These are phyloP conservation scores for Lipophrys pholis DNA, from an alignment of 2,113 vertebrate genomes.

Conservation along the genomic window DNA sequence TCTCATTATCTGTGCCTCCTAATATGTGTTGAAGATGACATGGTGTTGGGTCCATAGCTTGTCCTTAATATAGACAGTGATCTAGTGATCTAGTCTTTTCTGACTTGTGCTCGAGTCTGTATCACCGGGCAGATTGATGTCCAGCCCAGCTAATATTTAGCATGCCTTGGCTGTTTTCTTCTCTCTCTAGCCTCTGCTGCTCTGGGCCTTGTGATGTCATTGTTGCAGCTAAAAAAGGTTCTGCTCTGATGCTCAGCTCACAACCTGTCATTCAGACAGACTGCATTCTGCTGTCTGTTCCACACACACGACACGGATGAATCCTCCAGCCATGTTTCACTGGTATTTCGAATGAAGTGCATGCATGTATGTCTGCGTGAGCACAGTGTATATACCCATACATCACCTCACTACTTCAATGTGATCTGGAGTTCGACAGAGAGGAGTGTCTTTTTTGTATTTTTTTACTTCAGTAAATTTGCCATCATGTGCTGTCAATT, in stretches of 20 bases:
- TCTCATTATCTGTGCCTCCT: background rate
- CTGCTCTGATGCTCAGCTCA: conserved; percentile 37
- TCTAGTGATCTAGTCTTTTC: conserved; percentile 53
- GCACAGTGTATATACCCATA: background rate
- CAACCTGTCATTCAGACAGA: conserved; percentile 43
- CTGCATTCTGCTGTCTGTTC: conserved; percentile 36
- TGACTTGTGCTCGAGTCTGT: conserved; percentile 52
- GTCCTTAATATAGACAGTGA: conserved; percentile 70
- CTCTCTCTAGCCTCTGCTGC: conserved; percentile 53
- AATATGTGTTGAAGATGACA: conserved; percentile 39
- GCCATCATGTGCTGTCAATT: conserved; percentile 47
- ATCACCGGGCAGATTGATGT: conserved; percentile 69
- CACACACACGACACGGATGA: conserved; percentile 13
- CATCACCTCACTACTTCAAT: conserved; percentile 41
- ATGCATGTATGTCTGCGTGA: conserved; percentile 38
- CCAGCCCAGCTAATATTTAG: conserved; percentile 68
- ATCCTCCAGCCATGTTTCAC: conserved; percentile 23
- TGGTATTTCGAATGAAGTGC: conserved; percentile 39
- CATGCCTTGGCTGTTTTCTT: conserved; percentile 65
- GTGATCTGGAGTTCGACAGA: conserved; percentile 35
- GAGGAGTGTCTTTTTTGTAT: background rate
- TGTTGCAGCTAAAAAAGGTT: conserved; percentile 74
- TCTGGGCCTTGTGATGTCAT: conserved; percentile 61
- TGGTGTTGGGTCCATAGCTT: conserved; percentile 30
- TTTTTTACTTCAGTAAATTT: conserved; percentile 30